Evolutionary conservation across 37 sponge, comb jelly and placozoan species (phyloP).

Genomic region (Petrosia ficiformis): DNA sequence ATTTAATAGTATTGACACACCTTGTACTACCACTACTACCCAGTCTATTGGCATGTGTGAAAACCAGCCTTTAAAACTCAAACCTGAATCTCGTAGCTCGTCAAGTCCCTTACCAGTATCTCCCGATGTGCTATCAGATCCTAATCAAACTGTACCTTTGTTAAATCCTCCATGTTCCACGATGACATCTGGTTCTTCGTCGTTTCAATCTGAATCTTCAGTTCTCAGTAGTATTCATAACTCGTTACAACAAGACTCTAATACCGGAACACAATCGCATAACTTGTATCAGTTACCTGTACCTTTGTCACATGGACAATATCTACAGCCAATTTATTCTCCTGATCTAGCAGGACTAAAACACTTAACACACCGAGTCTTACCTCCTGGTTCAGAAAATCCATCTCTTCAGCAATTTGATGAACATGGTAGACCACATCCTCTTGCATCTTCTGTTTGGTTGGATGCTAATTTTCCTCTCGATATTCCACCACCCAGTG

Average conservation of each 20-base stretch:
- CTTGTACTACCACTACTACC: not conserved
- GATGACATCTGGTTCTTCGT: too few species aligned
- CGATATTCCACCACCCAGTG: constrained; percentile 49
- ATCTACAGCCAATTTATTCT: not conserved
- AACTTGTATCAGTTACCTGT: too few species aligned
- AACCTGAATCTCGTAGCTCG: too few species aligned
- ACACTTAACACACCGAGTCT: not conserved
- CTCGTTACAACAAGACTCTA: too few species aligned
- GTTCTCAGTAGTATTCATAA: too few species aligned
- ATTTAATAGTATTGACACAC: not conserved
- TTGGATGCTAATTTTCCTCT: constrained; percentile 51
- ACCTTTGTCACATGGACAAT: not conserved
- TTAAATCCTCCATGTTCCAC: too few species aligned
- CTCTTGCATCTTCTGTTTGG: constrained; percentile 21
- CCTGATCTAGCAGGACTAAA: not conserved
- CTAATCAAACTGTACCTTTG: not conserved
- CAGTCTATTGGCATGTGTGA: too few species aligned
- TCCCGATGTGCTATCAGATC: too few species aligned
- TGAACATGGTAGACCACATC: not conserved
- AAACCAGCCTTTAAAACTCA: not conserved
- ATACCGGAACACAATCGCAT: too few species aligned
- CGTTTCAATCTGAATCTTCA: not conserved
- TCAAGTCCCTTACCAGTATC: too few species aligned
- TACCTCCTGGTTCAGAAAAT: not conserved
- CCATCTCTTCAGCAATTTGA: not conserved